Evolutionary conservation across 2,797 vertebrate species (phyloP), one percentile per base, ranked within the genome.

Genomic region (Syncerus caffer): DNA sequence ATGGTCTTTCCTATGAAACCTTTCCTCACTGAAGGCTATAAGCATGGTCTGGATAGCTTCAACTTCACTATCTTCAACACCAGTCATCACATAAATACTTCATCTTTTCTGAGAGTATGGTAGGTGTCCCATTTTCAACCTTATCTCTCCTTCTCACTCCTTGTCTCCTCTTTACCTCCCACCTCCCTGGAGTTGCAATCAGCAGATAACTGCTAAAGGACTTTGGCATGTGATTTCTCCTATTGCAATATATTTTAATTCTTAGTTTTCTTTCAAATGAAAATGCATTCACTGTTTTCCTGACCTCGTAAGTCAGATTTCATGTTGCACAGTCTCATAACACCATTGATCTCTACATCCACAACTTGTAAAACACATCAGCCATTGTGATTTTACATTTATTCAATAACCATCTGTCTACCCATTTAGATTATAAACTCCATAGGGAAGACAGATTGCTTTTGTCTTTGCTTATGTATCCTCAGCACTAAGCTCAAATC

Each of bases 221-320:
- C 6, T 45, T 67, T 82, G 19, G 55, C 0, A 90, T 45, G 4
- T 88, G 58, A 5, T 29, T 93, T 96, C 71, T 85, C 50, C 53
- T 85, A 55, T 53, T 89, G 19, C 45, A 93, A 97, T 94, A 96
- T 88, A 90, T 12, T 57, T 93, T 80, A 82, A 64, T 7, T 85
- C 21, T 8, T 90, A 67, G 74, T 55, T 50, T 76, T 53, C 17
- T 10, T 78, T 93, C 14, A 83, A 84, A 55, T 53, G 90, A 38
- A 17, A 86, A 62, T 7, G 11, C 57, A 84, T 42, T 96, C 11
- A 51, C 62, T 74, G 62, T 16, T 88, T 89, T 6, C 14, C 13
- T 85, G 23, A 74, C 2, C 4, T 71, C 45, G 14, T 45, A 74
- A 82, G 29, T 95, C 31, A 93, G 78, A 95, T 85, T 90, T 50